phyloP scores from a whole-genome alignment of 2,888 invertebrate species.

The Meiosimyza decipiens region DNA sequence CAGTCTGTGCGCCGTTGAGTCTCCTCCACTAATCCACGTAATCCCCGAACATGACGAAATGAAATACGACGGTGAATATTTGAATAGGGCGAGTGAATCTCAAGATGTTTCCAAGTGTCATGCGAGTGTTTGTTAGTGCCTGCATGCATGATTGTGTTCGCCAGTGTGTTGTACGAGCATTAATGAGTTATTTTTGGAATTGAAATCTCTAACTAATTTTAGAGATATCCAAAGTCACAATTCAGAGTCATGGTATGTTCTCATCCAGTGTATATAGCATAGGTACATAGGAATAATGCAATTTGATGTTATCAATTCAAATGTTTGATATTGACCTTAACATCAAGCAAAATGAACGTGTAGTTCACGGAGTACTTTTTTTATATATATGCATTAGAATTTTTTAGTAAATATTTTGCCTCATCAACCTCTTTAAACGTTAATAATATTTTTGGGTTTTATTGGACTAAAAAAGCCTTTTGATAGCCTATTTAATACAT shows the following conservation, averaged over 20 bases:
- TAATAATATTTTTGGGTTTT: too few relatives aligned
- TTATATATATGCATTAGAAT: too few relatives aligned
- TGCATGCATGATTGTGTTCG: slow-evolving; percentile 31
- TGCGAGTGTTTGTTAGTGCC: slow-evolving; percentile 27
- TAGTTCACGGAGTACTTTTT: too few relatives aligned
- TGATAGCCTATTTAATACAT: too few relatives aligned
- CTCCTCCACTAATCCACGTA: slow-evolving; percentile 59
- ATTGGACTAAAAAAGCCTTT: too few relatives aligned
- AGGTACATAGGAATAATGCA: too few relatives aligned
- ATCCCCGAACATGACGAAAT: slow-evolving; percentile 65
- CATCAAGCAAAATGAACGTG: too few relatives aligned
- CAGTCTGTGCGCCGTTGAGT: slow-evolving; percentile 53
- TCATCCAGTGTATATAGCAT: background rate
- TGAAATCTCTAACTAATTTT: slow-evolving; percentile 31
- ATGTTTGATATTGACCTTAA: too few relatives aligned
- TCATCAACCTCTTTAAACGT: too few relatives aligned
- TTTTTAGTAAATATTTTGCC: too few relatives aligned
- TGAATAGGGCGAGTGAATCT: slow-evolving; percentile 3
- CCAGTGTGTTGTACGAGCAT: slow-evolving; percentile 16
- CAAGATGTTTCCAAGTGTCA: slow-evolving; percentile 37
- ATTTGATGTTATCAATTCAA: too few relatives aligned
- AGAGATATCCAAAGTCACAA: slow-evolving; percentile 21
- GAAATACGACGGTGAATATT: slow-evolving; percentile 56
- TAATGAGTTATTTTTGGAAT: slow-evolving; percentile 30
- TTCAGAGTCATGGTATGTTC: slow-evolving; percentile 6